Evolutionary conservation across 2,113 vertebrate species (phyloP), one percentile per base, ranked within the genome.

Genomic region (Malurus cyaneus): DNA sequence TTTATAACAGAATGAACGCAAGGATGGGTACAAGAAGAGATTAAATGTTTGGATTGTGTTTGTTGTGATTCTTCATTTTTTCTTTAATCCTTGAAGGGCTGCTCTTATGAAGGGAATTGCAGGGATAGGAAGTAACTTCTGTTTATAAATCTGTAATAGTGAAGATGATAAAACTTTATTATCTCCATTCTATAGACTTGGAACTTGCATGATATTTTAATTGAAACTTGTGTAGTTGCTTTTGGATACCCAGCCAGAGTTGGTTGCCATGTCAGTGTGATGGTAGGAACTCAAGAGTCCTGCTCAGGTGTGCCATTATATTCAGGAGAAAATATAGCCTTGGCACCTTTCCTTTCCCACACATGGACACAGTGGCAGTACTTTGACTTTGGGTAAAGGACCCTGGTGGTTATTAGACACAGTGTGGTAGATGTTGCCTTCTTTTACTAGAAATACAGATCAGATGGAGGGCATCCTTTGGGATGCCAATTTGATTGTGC

Each of bases 361-460:
- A 1, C 1, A 0, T 32, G 65, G 25, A 42, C 18, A 5, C 8
- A 15, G 54, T 14, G 54, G 13, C 42, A 42, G 29, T 34, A 21
- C 41, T 39, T 23, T 32, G 86, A 21, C 41, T 14, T 5, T 36
- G 25, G 16, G 46, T 1, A 16, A 64, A 76, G 57, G 57, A 60
- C n/a, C 7, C 7, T 3, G 14, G 28, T 62, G 28, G 25, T 76
- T 77, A 6, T 65, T 49, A 36, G 14, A 8, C 14, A 54, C 17
- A 17, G 10, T 6, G 7, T 36, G 31, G 41, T 81, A 39, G n/a
- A 19, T 10, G 0, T 59, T 77, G 39, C 28, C 53, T 32, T 78
- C 52, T 69, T 89, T 47, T 23, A 26, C 31, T 2, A 3, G 49
- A 79, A 88, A 46, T 60, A 34, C 4, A 6, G 14, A 36, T 94